These are phyloP conservation scores for Pogonocherus hispidulus DNA, from an alignment of 2,888 invertebrate species.

Conservation along the genomic window DNA sequence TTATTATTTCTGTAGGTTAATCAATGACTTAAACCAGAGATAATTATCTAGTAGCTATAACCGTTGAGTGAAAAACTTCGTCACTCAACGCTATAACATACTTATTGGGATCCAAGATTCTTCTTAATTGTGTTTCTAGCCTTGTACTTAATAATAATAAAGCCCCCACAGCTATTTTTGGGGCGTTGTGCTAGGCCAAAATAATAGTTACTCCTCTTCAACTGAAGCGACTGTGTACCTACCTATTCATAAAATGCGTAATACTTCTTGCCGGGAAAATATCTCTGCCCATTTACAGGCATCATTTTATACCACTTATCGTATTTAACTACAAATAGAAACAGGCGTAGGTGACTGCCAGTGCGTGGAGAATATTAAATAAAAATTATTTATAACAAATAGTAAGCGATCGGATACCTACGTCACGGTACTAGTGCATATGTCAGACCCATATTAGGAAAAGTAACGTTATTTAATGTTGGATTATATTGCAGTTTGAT, in stretches of 20 bases:
- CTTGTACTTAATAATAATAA: background rate
- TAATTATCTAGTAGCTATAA: too few relatives aligned
- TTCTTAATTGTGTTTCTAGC: too few relatives aligned
- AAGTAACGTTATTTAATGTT: background rate
- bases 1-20: too few relatives aligned
- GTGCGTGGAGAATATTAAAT: slow-evolving; percentile 14
- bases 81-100: too few relatives aligned
- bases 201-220: background rate
- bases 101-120: too few relatives aligned
- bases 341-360: slow-evolving; percentile 11
- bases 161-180: background rate
- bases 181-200: background rate
- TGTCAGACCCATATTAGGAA: background rate
- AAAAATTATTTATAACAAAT: slow-evolving; percentile 14
- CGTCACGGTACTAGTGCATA: slow-evolving; percentile 3
- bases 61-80: too few relatives aligned
- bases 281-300: background rate
- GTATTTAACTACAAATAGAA: slow-evolving; percentile 4
- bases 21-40: too few relatives aligned
- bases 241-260: background rate
- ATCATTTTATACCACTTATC: background rate
- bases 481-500: background rate
- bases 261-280: background rate
- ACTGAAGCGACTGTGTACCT: background rate
- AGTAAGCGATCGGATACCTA: background rate